These are phyloP conservation scores for Eupithecia subumbrata DNA, from an alignment of 2,888 invertebrate genomes.

Conservation along the genomic window DNA sequence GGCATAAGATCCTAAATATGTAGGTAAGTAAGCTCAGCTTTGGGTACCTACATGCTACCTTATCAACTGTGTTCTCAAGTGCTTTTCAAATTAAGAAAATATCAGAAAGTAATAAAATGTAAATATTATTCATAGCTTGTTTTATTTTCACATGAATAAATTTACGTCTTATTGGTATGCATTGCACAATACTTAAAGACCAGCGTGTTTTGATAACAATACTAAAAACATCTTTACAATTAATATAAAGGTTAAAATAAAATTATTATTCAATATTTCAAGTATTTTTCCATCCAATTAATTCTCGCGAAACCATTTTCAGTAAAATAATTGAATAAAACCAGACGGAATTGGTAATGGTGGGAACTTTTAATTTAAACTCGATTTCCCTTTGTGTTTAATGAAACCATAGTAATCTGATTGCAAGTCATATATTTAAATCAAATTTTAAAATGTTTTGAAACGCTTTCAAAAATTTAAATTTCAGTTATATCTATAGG, in stretches of 20 bases:
- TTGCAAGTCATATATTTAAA: background rate
- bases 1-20: too few relatives aligned
- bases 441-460: background rate
- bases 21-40: too few relatives aligned
- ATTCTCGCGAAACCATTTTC: too few relatives aligned
- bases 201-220: background rate
- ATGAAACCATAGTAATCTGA: background rate
- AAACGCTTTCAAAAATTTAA: background rate
- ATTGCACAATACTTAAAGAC: background rate
- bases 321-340: background rate
- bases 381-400: background rate
- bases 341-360: background rate
- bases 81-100: background rate
- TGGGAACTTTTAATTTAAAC: background rate
- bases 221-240: too few relatives aligned
- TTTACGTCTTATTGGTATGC: background rate
- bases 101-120: conserved; percentile 10
- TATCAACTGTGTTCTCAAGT: background rate
- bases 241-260: too few relatives aligned
- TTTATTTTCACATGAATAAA: conserved; percentile 9
- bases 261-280: background rate
- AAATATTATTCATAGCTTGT: conserved; percentile 14
- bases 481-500: too few relatives aligned
- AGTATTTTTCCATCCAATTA: background rate
- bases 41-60: too few relatives aligned